A percentile compares a stretch with the other conserved stretches of the same genome.
These are phyloP conservation scores for Agriopis marginaria DNA, from an alignment of 2,888 invertebrate genomes.

Conservation along the genomic window DNA sequence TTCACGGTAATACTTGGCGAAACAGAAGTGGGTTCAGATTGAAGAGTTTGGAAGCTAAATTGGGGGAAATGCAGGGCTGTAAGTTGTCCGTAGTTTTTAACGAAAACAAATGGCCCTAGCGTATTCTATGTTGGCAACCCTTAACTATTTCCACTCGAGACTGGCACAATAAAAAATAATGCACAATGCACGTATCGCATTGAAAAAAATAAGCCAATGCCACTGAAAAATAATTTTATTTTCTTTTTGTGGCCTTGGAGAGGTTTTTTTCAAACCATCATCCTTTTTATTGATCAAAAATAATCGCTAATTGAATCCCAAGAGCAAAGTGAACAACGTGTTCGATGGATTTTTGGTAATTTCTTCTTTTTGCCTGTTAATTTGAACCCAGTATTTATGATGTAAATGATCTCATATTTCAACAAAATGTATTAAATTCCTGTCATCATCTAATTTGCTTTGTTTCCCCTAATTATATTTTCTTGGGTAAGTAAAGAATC, in stretches of 20 bases:
- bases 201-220: no score
- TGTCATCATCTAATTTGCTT: neutral
- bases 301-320: no score
- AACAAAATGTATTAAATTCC: neutral
- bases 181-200: no score
- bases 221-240: neutral
- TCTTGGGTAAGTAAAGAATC: neutral
- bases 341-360: no score
- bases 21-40: neutral
- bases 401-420: neutral
- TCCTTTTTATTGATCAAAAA: no score
- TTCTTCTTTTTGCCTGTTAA: no score
- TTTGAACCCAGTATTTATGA: neutral
- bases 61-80: neutral
- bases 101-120: neutral
- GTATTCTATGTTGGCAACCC: no score
- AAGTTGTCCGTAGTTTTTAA: neutral
- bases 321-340: no score
- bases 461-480: conserved; percentile 9
- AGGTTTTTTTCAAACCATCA: no score
- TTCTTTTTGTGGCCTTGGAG: neutral
- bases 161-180: no score
- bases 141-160: no score
- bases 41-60: neutral
- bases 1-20: neutral